phyloP scores from a whole-genome alignment of 2,113 vertebrate species.

The Esox niger region DNA sequence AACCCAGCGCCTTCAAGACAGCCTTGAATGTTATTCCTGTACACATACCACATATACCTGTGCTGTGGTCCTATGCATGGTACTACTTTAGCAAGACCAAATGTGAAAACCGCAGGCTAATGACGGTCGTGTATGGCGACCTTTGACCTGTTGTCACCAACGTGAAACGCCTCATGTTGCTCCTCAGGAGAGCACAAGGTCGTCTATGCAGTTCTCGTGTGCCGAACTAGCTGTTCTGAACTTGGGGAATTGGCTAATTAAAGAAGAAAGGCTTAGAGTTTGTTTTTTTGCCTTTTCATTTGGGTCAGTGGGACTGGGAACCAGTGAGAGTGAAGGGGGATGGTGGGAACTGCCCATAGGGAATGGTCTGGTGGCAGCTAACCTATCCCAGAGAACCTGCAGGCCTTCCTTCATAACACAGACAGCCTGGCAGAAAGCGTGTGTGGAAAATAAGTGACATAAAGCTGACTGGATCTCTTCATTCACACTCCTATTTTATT shows the following conservation, averaged over 20 bases:
- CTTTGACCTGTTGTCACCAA: slow-evolving; percentile 54
- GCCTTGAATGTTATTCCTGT: background rate
- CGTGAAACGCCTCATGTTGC: slow-evolving; percentile 44
- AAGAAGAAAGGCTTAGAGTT: slow-evolving; percentile 51
- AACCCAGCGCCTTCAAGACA: slow-evolving; percentile 2
- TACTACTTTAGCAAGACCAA: background rate
- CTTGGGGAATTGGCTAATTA: slow-evolving; percentile 60
- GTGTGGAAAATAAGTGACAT: slow-evolving; percentile 43
- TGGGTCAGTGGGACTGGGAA: slow-evolving; percentile 15
- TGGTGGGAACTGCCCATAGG: slow-evolving; percentile 6
- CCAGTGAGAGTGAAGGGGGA: slow-evolving; percentile 5
- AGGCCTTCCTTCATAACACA: slow-evolving; percentile 43
- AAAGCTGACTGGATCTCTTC: slow-evolving; percentile 4
- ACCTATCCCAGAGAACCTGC: slow-evolving; percentile 39
- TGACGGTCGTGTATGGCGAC: slow-evolving; percentile 39
- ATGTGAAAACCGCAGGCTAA: slow-evolving; percentile 29
- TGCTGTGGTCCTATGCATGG: slow-evolving; percentile 8
- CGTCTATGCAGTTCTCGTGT: slow-evolving; percentile 52
- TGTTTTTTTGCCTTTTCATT: slow-evolving; percentile 52
- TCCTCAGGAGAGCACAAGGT: slow-evolving; percentile 32
- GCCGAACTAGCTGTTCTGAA: slow-evolving; percentile 53
- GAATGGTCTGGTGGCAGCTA: slow-evolving; percentile 28
- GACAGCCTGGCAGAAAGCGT: slow-evolving; percentile 22
- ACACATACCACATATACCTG: background rate
- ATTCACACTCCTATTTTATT: slow-evolving; percentile 6